A percentile compares a stretch with the other conserved stretches of the same genome.
These are phyloP conservation scores for Anseranas semipalmata DNA, from an alignment of 2,113 vertebrate genomes.

Conservation along the genomic window DNA sequence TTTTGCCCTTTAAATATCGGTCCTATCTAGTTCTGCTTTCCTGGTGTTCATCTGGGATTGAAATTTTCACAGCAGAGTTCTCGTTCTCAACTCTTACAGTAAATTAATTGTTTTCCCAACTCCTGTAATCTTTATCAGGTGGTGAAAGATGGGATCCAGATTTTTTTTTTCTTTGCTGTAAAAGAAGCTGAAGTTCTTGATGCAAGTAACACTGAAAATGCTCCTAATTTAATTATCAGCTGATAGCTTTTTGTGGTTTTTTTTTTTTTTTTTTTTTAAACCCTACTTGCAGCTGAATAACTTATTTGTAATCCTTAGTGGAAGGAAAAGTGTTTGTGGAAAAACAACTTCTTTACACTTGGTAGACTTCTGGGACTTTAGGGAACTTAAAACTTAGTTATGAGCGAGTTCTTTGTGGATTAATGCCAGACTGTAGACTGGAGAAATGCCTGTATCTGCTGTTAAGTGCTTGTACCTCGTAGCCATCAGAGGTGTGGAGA, in stretches of 20 bases:
- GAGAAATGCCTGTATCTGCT: not conserved
- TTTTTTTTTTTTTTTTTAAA: not conserved
- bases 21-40: not conserved
- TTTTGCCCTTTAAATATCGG: not conserved
- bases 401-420: not conserved
- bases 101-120: not conserved
- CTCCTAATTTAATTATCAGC: not conserved
- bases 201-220: not conserved
- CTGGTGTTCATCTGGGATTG: not conserved
- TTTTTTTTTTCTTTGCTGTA: not conserved
- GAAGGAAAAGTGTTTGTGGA: not conserved
- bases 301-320: not conserved
- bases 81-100: not conserved
- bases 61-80: not conserved
- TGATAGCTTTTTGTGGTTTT: not conserved
- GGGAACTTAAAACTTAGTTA: not conserved
- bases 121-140: not conserved
- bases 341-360: not conserved
- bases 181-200: not conserved
- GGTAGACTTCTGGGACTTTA: not conserved
- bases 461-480: not conserved
- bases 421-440: not conserved
- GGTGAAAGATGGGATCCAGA: not conserved
- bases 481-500: not conserved
- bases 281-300: not conserved